Conservation (phyloP, 2,888 invertebrate species). For the Leptinotarsa haldemani region DNA sequence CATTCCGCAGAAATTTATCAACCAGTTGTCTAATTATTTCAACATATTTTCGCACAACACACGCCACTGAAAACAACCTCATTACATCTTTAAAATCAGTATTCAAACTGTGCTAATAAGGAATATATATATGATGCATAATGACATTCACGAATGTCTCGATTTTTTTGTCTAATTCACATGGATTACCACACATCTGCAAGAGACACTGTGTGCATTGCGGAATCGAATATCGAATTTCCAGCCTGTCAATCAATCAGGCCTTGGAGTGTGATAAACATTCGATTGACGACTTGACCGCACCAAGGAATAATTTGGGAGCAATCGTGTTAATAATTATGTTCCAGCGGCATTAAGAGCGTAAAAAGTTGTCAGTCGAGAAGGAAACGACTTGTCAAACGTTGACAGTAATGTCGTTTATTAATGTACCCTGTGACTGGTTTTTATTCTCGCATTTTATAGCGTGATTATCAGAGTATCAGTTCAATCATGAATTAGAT, state of each 20-base stretch:
- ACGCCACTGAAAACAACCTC: too few relatives aligned
- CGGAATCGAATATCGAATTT: constrained; percentile 25
- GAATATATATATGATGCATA: background rate
- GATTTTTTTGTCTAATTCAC: background rate
- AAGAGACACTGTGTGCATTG: constrained; percentile 14
- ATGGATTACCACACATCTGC: constrained; percentile 1
- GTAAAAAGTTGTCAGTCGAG: constrained; percentile 16
- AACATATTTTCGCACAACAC: too few relatives aligned
- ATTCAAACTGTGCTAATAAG: background rate
- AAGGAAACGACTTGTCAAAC: constrained; percentile 19
- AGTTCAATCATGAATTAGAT: constrained; percentile 1
- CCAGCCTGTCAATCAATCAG: constrained; percentile 21
- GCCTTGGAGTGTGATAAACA: constrained; percentile 24
- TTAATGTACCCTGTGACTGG: constrained; percentile 2
- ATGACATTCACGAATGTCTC: background rate
- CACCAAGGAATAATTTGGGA: constrained; percentile 10
- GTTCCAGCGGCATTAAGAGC: constrained; percentile 2
- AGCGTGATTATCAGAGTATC: constrained; percentile 3
- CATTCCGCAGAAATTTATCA: too few relatives aligned
- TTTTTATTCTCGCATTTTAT: constrained; percentile 13
- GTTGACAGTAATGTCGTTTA: constrained; percentile 19
- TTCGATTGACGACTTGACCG: constrained; percentile 19
- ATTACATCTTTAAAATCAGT: background rate
- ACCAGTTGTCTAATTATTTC: too few relatives aligned
- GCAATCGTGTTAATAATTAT: constrained; percentile 16